phyloP scores from a whole-genome alignment of 2,888 invertebrate species.

The Drosophila neotestacea region DNA sequence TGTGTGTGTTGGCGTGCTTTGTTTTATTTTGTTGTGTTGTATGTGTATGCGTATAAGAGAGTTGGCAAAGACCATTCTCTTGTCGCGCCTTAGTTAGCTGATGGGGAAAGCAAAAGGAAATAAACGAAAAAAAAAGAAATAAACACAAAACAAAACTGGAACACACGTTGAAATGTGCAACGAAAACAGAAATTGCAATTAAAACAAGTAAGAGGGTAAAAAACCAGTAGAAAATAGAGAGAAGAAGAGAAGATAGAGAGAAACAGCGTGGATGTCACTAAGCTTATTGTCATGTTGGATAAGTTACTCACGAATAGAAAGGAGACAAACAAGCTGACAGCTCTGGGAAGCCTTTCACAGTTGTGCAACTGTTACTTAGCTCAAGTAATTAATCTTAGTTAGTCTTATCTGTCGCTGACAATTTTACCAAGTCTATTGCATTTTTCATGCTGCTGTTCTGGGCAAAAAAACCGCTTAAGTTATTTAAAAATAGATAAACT shows the following conservation, averaged over 20 bases:
- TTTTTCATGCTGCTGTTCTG: neutral
- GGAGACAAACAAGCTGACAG: slow-evolving; percentile 41
- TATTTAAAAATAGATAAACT: neutral
- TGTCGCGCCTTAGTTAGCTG: slow-evolving; percentile 68
- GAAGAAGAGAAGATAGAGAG: neutral
- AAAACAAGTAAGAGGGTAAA: slow-evolving; percentile 40
- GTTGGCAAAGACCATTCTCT: slow-evolving; percentile 60
- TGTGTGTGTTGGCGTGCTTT: slow-evolving; percentile 22
- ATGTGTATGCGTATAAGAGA: slow-evolving; percentile 9
- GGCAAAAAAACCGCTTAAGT: neutral
- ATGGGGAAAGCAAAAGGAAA: slow-evolving; percentile 43
- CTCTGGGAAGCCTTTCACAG: slow-evolving; percentile 14
- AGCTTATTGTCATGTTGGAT: slow-evolving; percentile 58
- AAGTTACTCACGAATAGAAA: slow-evolving; percentile 23
- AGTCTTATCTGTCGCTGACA: neutral
- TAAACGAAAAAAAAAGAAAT: neutral
- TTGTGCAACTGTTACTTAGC: slow-evolving; percentile 31
- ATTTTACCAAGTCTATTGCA: neutral
- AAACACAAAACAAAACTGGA: slow-evolving; percentile 18
- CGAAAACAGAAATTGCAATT: slow-evolving; percentile 65
- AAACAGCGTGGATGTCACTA: slow-evolving; percentile 28
- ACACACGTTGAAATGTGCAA: slow-evolving; percentile 55
- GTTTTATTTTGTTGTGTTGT: slow-evolving; percentile 27
- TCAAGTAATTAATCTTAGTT: slow-evolving; percentile 41
- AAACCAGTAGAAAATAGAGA: neutral